Base-by-base conservation (phyloP, 2,113 vertebrate species). In the Acanthochromis polyacanthus region DNA sequence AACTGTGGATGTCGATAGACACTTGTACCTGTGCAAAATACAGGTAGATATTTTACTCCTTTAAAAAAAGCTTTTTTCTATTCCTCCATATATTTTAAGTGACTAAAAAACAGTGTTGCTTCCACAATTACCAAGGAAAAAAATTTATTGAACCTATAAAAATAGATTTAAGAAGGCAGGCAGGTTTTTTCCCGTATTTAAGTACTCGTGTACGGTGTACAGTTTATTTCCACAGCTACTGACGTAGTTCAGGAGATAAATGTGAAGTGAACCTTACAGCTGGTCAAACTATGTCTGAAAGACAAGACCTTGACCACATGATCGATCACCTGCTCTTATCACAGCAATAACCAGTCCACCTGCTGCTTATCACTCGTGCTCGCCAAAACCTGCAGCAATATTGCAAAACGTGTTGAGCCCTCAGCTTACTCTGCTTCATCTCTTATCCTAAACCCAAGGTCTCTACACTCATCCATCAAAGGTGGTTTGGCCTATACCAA, bases 391-490 rank as follows among this genome's bases (percentile, higher is more conserved):
- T 15, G 46, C 11, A 12, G 22, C 12, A 30, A 50, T 51, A 60
- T 67, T 77, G 74, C 77, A 71, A 85, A 87, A 85, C 22, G 32
- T 60, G 68, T 30, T 53, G 10, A 63, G 53, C 23, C 53, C 46
- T 60, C 77, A 56, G 63, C 56, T 0, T 36, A 11, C 48, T 16
- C 55, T 16, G 6, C 36, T 40, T 67, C 62, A 14, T 20, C 53
- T 58, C 75, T 90, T 89, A 88, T 89, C 86, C 72, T 15, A 75
- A 83, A 68, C 57, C 64, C 87, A 93, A 91, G 86, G 86, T 83
- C 74, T 84, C 67, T 55, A 68, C 38, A 0, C 68, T 67, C 32
- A 57, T 75, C 65, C 32, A 46, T 85, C 74, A 81, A 88, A 85
- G 61, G 59, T 79, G 50, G 28, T 20, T 25, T 64, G 74, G 59